A percentile compares a stretch with the other conserved stretches of the same genome.
Conservation (phyloP, 2,797 vertebrate genomes). For the Lutjanus argentimaculatus region DNA sequence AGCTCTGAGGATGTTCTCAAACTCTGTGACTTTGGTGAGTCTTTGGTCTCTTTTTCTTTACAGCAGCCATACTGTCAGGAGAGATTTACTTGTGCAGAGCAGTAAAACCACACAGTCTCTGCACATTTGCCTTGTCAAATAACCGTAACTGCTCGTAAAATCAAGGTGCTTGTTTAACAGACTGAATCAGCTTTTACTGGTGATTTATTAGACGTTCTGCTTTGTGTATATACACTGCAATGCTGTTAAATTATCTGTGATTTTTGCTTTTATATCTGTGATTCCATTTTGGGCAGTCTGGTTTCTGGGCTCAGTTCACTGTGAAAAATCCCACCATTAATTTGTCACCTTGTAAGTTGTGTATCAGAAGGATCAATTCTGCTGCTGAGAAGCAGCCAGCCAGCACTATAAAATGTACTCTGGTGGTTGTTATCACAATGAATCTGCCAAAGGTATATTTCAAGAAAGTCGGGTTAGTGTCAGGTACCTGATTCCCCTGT, state of each 20-base stretch:
- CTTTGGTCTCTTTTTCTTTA: conserved; percentile 17
- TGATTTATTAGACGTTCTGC: background rate
- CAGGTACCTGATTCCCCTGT: background rate
- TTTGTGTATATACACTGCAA: background rate
- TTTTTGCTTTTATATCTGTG: conserved; percentile 14
- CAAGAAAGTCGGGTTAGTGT: conserved; percentile 8
- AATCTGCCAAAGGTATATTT: conserved; percentile 26
- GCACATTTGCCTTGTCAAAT: conserved; percentile 10
- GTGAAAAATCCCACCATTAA: conserved; percentile 49
- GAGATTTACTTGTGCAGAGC: conserved; percentile 7
- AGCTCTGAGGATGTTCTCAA: conserved; percentile 97
- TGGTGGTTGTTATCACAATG: conserved; percentile 20
- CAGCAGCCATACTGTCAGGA: conserved; percentile 4
- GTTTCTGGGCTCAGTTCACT: conserved; percentile 27
- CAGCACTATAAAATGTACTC: conserved; percentile 12
- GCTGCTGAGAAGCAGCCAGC: conserved; percentile 39
- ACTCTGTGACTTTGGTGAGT: conserved; percentile 98
- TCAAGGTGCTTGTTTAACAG: conserved; percentile 11
- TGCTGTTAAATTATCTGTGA: conserved; percentile 15
- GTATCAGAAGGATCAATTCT: conserved; percentile 42
- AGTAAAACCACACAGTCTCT: conserved; percentile 1
- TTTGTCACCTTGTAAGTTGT: conserved; percentile 54
- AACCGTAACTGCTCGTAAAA: conserved; percentile 26
- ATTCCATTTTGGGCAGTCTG: conserved; percentile 32
- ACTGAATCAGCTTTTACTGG: conserved; percentile 5